These are phyloP conservation scores for Podilymbus podiceps DNA, from an alignment of 2,113 vertebrate species.

Conservation along the genomic window DNA sequence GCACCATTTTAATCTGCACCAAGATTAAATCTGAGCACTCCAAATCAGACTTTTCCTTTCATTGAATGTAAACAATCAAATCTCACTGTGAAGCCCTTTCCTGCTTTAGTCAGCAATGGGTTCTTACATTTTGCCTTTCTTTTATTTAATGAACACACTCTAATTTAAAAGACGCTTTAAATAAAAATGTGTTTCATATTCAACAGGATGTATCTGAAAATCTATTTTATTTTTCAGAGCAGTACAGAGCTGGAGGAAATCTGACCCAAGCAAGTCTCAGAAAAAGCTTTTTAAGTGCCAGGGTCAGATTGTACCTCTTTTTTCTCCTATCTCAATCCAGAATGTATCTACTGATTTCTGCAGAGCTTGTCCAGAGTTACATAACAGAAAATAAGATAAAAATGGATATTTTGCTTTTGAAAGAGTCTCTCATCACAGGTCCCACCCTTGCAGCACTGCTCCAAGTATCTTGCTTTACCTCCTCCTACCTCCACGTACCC, in stretches of 20 bases:
- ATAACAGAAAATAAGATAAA: not conserved
- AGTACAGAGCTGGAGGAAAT: not conserved
- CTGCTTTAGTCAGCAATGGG: conserved; percentile 72
- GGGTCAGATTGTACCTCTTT: not conserved
- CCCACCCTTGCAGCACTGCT: not conserved
- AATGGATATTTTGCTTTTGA: not conserved
- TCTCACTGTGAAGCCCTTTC: conserved; percentile 77
- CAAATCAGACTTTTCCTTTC: conserved; percentile 85
- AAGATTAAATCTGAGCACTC: conserved; percentile 80
- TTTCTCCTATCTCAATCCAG: not conserved
- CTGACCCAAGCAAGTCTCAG: not conserved
- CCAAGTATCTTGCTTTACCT: not conserved
- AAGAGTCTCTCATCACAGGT: not conserved
- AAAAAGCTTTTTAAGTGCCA: not conserved
- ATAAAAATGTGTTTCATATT: conserved; percentile 25
- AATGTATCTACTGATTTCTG: not conserved
- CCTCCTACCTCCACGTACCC: not conserved
- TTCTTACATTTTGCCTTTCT: conserved; percentile 41
- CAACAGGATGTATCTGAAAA: conserved; percentile 10
- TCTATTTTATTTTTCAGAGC: not conserved
- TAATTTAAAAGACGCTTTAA: not conserved
- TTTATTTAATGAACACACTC: not conserved
- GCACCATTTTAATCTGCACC: conserved; percentile 71
- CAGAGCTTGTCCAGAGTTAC: not conserved
- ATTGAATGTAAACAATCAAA: conserved; percentile 84